Evolutionary conservation across 2,113 vertebrate genomes (phyloP), one percentile per base, ranked within the genome.

Genomic region (Anoplopoma fimbria): DNA sequence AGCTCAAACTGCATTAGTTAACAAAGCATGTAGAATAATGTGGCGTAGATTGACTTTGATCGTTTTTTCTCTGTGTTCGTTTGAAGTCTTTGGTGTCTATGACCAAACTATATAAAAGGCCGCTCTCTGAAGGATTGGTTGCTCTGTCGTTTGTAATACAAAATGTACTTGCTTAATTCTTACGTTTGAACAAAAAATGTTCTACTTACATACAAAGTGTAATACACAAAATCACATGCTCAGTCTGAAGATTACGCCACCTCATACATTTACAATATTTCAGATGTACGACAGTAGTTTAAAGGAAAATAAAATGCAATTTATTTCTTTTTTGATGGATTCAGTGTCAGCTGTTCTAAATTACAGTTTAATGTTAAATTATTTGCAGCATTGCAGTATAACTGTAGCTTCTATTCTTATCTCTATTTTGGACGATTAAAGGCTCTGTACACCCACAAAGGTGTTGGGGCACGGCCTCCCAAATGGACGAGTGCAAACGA

Each of bases 41-140:
- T 68, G 31, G 67, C 7, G 27, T 85, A 82, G n/a, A 61, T 34
- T 8, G 47, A 55, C 78, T 90, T 86, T 83, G 79, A 88, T 87
- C 57, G 49, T 25, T 34, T 82, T 17, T 61, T 86, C 72, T 82
- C 83, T 17, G 21, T 67, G 61, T 64, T 65, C 17, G 1, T 82
- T 82, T 25, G 27, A 49, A 53, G 4, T 45, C 57, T 87, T 91
- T 90, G 55, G 90, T 85, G 79, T 83, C 14, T 9, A 0, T 25
- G 10, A 71, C 36, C 19, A 68, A 89, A 36, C 64, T 63, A 80
- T 84, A 87, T 80, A 17, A 33, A 23, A 88, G 74, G 53, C 14
- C 0, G 55, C 60, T 29, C 42, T 45, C 45, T 47, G 8, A 58
- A 38, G 71, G 42, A 25, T 76, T 58, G 21, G 49, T 58, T 69